Percentiles rank a stretch among this genome's conserved stretches.
phyloP scores from a whole-genome alignment of 1,140 invertebrate genomes.

The Sitobion miscanthi region DNA sequence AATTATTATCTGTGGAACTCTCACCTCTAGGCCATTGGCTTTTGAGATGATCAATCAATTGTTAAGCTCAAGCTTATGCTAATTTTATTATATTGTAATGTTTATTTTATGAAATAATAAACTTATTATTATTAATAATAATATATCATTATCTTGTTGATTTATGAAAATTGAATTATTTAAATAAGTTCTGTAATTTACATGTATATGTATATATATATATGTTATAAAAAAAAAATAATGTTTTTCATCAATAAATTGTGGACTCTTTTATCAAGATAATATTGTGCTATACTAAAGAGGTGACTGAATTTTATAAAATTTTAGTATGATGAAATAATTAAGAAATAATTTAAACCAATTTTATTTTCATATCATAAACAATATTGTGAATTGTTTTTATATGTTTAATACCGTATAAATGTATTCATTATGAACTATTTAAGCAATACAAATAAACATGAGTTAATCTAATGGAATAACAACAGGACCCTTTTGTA shows the following conservation, averaged over 20 bases:
- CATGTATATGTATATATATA: background rate
- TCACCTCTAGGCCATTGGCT: no score
- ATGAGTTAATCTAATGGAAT: background rate
- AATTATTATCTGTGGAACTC: no score
- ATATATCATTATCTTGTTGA: background rate
- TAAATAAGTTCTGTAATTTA: background rate
- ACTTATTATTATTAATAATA: no score
- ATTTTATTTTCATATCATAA: background rate
- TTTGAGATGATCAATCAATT: no score
- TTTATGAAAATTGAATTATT: background rate
- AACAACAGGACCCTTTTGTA: slow-evolving; percentile 33
- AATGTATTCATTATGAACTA: background rate
- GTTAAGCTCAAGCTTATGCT: no score
- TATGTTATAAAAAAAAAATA: background rate
- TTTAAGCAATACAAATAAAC: slow-evolving; percentile 7
- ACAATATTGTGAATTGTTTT: background rate
- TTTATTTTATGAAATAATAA: no score
- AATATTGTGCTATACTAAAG: background rate
- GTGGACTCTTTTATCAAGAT: background rate
- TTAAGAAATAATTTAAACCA: background rate
- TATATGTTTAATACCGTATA: background rate
- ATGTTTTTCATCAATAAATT: background rate
- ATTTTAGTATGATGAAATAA: no score
- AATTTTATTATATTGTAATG: no score
- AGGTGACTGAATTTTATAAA: no score